Evolutionary conservation across 2,113 vertebrate genomes (phyloP).

Genomic region (Corythornis cristatus): DNA sequence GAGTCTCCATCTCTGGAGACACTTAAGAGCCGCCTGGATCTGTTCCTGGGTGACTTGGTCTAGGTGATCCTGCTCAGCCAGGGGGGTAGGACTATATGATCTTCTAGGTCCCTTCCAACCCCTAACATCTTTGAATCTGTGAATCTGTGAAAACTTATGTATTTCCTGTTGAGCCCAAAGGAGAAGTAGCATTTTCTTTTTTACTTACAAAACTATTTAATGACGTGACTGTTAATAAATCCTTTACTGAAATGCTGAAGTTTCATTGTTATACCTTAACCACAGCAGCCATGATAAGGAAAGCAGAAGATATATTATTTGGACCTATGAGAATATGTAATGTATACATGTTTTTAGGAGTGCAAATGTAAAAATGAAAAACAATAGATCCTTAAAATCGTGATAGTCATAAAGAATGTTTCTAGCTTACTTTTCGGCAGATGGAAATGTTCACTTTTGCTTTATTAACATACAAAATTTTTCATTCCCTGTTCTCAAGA

Average conservation of each 20-base stretch:
- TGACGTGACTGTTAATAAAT: background rate
- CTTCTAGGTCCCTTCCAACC: too few relatives aligned
- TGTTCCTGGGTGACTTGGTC: too few relatives aligned
- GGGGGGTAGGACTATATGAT: too few relatives aligned
- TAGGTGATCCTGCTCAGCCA: too few relatives aligned
- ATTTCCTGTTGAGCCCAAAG: background rate
- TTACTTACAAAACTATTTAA: background rate
- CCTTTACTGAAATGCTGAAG: background rate
- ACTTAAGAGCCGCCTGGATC: too few relatives aligned
- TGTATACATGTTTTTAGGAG: background rate
- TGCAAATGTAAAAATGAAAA: background rate
- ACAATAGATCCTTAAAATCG: background rate
- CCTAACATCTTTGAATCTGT: too few relatives aligned
- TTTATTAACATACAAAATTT: background rate
- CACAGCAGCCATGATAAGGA: background rate
- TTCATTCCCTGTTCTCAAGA: background rate
- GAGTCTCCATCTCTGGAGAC: too few relatives aligned
- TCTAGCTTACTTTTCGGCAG: background rate
- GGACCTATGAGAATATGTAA: background rate
- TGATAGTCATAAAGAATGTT: background rate
- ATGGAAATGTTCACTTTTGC: background rate
- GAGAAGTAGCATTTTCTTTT: background rate
- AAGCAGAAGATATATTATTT: background rate
- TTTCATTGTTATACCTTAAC: background rate
- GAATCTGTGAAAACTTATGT: background rate